These are phyloP conservation scores for Colinus virginianus DNA, from an alignment of 2,113 vertebrate genomes.

Conservation along the genomic window DNA sequence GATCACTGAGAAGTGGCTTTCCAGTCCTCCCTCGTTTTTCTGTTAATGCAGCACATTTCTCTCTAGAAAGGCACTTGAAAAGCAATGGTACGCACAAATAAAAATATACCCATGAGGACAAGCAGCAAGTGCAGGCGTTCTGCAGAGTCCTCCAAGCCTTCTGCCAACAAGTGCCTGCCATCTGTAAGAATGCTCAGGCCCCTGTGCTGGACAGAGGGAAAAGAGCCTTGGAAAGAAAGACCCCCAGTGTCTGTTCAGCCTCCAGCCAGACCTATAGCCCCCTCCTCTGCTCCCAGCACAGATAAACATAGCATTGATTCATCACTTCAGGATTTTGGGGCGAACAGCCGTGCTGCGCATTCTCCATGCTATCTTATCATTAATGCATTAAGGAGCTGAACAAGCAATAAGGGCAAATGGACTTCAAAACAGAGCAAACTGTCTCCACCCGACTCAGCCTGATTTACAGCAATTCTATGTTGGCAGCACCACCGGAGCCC, in stretches of 20 bases:
- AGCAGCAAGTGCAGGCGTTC: not conserved
- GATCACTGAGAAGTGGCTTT: not conserved
- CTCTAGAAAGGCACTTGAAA: not conserved
- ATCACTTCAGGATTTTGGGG: conserved; percentile 7
- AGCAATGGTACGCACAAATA: not conserved
- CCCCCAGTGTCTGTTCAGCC: not conserved
- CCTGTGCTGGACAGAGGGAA: not conserved
- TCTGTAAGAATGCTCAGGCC: not conserved
- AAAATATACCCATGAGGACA: not conserved
- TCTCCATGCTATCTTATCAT: conserved; percentile 69
- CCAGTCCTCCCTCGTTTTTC: not conserved
- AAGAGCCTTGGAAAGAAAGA: not conserved
- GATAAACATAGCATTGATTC: conserved; percentile 71
- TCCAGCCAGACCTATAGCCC: not conserved
- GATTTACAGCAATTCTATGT: conserved; percentile 69
- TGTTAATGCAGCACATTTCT: not conserved
- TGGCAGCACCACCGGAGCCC: conserved; percentile 26
- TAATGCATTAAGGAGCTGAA: conserved; percentile 82
- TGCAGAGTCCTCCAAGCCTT: not conserved
- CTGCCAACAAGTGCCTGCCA: not conserved
- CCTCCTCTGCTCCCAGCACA: not conserved
- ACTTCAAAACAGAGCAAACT: conserved; percentile 68
- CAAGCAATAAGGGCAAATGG: conserved; percentile 79
- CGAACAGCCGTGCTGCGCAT: conserved; percentile 9
- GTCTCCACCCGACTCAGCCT: conserved; percentile 39